Evolutionary conservation across 2,888 invertebrate genomes (phyloP).

Genomic region (Amphimallon solstitiale): DNA sequence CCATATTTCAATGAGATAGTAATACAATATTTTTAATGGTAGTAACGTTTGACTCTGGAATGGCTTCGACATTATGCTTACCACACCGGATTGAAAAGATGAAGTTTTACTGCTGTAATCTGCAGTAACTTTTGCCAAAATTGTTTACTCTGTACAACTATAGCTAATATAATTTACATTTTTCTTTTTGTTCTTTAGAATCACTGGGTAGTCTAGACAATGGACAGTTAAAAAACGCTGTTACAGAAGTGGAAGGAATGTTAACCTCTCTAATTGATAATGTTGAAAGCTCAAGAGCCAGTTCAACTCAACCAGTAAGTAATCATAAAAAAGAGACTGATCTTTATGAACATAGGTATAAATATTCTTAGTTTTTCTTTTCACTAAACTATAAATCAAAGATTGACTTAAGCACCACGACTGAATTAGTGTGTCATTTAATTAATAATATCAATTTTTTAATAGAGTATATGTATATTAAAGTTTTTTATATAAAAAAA

Average conservation of each 20-base stretch:
- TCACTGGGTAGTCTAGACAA: constrained; percentile 71
- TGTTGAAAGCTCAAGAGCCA: constrained; percentile 65
- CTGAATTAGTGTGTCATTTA: neutral
- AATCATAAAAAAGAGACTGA: constrained; percentile 23
- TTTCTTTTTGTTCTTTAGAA: constrained; percentile 49
- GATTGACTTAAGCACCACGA: neutral
- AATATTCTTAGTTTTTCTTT: constrained; percentile 15
- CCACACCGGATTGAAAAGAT: too few relatives aligned
- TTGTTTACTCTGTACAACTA: neutral
- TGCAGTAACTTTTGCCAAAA: too few relatives aligned
- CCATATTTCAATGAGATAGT: too few relatives aligned
- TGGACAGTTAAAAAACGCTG: constrained; percentile 73
- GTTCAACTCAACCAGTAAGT: constrained; percentile 27
- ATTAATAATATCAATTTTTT: too few relatives aligned
- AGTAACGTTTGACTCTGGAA: too few relatives aligned
- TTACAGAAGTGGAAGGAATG: constrained; percentile 77
- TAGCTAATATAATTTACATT: neutral
- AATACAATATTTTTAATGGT: too few relatives aligned
- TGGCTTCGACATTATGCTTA: too few relatives aligned
- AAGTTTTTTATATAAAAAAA: too few relatives aligned
- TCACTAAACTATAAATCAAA: neutral
- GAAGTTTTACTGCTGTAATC: too few relatives aligned
- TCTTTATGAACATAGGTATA: constrained; percentile 22
- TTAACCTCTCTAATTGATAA: constrained; percentile 74
- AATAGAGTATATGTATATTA: too few relatives aligned